Conservation (phyloP, 2,888 invertebrate genomes). For the Anoplius nigerrimus region DNA sequence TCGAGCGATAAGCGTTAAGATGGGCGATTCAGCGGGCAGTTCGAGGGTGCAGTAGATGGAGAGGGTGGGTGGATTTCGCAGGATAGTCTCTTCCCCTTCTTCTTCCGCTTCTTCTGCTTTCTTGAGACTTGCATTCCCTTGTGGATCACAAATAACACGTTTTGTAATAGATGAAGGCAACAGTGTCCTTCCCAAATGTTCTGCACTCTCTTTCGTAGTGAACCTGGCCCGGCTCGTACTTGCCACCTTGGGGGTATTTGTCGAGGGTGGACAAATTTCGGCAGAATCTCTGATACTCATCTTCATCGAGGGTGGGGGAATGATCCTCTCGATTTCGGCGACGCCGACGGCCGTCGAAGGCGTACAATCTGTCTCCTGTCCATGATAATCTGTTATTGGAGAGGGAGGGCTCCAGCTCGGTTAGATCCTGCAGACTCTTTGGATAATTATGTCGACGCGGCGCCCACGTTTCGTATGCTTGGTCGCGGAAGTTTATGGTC, state of each 20-base stretch:
- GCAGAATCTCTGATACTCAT: conserved; percentile 62
- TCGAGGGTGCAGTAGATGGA: no score
- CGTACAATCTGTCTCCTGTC: not conserved
- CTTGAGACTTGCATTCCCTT: conserved; percentile 2
- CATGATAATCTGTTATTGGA: not conserved
- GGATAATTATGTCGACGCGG: conserved; percentile 54
- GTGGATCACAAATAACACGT: conserved; percentile 73
- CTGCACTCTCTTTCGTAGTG: conserved; percentile 73
- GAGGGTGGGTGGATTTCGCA: no score
- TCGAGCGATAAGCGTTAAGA: not conserved
- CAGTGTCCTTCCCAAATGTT: conserved; percentile 72
- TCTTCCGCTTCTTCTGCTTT: no score
- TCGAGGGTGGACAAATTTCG: conserved; percentile 62
- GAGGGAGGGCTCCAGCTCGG: conserved; percentile 66
- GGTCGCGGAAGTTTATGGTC: conserved; percentile 57
- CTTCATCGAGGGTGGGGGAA: conserved; percentile 31
- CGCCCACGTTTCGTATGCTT: conserved; percentile 23
- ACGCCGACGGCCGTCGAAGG: not conserved
- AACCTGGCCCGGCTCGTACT: conserved; percentile 69
- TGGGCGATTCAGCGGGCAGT: no score
- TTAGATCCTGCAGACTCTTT: conserved; percentile 68
- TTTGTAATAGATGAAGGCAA: conserved; percentile 73
- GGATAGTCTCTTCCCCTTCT: no score
- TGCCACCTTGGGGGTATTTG: conserved; percentile 49
- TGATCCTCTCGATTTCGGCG: conserved; percentile 25